phyloP scores from a whole-genome alignment of 2,797 vertebrate genomes.

The Aphelocoma californica region DNA sequence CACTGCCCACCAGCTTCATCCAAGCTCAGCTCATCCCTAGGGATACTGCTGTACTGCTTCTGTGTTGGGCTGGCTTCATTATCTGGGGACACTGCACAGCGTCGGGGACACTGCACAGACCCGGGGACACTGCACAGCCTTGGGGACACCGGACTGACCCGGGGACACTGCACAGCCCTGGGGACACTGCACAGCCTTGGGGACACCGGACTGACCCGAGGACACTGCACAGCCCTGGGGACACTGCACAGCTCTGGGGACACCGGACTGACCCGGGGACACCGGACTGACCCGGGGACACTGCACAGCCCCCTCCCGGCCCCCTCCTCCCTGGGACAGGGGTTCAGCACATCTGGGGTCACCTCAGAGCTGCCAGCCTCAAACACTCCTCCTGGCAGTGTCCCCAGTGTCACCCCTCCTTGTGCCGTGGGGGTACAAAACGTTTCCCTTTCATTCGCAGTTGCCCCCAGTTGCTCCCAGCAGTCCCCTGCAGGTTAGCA shows the following conservation, averaged over 20 bases:
- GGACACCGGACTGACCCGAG: too few relatives aligned
- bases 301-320: background rate
- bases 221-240: background rate
- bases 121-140: background rate
- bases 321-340: background rate
- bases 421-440: background rate
- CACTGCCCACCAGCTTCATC: rapidly evolving
- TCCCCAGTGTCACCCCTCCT: background rate
- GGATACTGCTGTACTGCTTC: background rate
- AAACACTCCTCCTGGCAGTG: background rate
- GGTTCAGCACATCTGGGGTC: background rate
- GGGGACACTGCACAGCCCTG: background rate
- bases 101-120: too few relatives aligned
- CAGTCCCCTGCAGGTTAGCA: background rate
- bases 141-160: too few relatives aligned
- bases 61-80: background rate
- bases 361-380: background rate
- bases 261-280: too few relatives aligned
- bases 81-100: background rate
- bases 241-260: too few relatives aligned
- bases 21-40: background rate
- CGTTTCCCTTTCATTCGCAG: background rate
- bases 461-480: background rate
- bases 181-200: background rate
- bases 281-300: background rate